Evolutionary conservation across 2,888 invertebrate genomes (phyloP).

Genomic region (Diabrotica balteata): DNA sequence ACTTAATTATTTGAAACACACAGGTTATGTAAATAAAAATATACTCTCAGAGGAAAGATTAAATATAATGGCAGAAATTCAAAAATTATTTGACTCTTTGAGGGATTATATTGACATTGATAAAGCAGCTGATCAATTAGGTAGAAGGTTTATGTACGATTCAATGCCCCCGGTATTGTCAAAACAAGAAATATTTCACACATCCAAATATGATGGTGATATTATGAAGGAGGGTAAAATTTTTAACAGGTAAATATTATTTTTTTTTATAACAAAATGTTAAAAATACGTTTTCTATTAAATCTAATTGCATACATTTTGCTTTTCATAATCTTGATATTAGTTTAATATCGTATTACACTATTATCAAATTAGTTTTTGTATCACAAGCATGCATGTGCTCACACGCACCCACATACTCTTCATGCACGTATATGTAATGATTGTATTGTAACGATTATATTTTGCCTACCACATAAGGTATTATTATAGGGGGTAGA

Average conservation of each 20-base stretch:
- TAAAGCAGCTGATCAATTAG: constrained; percentile 85
- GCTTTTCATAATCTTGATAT: too few species aligned
- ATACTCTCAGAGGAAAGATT: constrained; percentile 55
- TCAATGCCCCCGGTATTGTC: constrained; percentile 84
- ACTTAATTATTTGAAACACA: constrained; percentile 74
- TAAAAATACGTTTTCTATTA: background rate
- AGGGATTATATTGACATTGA: constrained; percentile 73
- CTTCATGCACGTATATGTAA: too few species aligned
- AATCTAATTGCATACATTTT: background rate
- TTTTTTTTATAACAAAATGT: background rate
- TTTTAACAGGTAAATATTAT: constrained; percentile 59
- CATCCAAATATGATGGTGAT: constrained; percentile 77
- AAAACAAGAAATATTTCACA: constrained; percentile 71
- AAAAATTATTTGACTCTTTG: constrained; percentile 67
- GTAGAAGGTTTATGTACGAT: constrained; percentile 83
- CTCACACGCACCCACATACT: too few species aligned
- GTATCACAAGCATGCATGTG: too few species aligned
- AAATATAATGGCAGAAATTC: constrained; percentile 64
- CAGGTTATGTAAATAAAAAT: constrained; percentile 75
- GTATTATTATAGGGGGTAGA: too few species aligned
- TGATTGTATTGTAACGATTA: too few species aligned
- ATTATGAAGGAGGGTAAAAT: constrained; percentile 71
- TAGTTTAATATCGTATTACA: too few species aligned
- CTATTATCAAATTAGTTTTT: too few species aligned
- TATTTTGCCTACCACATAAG: too few species aligned